These are phyloP conservation scores for Scaptodrosophila latifasciaeformis DNA, from an alignment of 2,888 invertebrate species.

Conservation along the genomic window DNA sequence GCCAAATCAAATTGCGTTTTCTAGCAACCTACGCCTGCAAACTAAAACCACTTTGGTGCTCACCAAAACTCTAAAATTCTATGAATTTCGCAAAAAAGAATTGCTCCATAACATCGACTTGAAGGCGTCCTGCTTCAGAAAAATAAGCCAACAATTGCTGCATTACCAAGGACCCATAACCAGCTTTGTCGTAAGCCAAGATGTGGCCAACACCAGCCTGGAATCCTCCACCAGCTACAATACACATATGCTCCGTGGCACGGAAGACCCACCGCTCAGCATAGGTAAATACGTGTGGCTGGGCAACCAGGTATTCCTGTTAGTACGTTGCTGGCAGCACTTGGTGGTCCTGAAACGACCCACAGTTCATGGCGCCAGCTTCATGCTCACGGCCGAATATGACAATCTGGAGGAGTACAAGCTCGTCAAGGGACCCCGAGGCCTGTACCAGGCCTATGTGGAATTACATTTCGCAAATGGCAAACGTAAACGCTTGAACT, in stretches of 20 bases:
- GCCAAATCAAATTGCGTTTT: slow-evolving; percentile 35
- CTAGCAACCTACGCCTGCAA: slow-evolving; percentile 30
- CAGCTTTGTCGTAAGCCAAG: slow-evolving; percentile 37
- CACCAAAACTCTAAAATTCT: slow-evolving; percentile 56
- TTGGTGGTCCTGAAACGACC: slow-evolving; percentile 54
- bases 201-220: slow-evolving; percentile 13
- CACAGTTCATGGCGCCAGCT: slow-evolving; percentile 24
- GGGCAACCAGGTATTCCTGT: slow-evolving; percentile 51
- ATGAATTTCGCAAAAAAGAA: slow-evolving; percentile 60
- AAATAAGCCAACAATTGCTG: slow-evolving; percentile 22
- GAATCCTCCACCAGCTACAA: slow-evolving; percentile 28
- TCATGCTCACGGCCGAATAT: slow-evolving; percentile 46
- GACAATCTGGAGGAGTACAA: slow-evolving; percentile 45
- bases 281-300: slow-evolving; percentile 69
- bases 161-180: slow-evolving; percentile 50
- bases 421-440: slow-evolving; percentile 46
- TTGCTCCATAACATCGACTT: slow-evolving; percentile 59
- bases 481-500: slow-evolving; percentile 48
- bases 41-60: slow-evolving; percentile 46
- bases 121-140: slow-evolving; percentile 31
- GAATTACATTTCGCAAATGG: slow-evolving; percentile 48
- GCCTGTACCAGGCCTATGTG: slow-evolving; percentile 54
- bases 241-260: slow-evolving; percentile 37
- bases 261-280: slow-evolving; percentile 40
- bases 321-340: slow-evolving; percentile 67